Evolutionary conservation across 2,113 vertebrate species (phyloP).

Genomic region (Genyomyrus donnyi): DNA sequence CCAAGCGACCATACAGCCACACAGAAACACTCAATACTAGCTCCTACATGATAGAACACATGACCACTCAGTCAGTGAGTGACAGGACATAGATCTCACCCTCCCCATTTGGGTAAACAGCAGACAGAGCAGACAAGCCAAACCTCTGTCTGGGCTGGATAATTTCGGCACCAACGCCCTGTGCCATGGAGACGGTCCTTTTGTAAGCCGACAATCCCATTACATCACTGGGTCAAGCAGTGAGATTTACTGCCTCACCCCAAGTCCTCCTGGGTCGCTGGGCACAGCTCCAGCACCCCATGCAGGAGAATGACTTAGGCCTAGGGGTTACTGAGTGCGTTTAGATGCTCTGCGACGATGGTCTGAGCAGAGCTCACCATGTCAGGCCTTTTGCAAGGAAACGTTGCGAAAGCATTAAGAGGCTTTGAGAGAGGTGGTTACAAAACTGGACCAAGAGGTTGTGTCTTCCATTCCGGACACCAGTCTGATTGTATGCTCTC

Average conservation of each 20-base stretch:
- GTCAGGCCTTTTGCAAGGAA: background rate
- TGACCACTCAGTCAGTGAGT: background rate
- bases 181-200: slow-evolving; percentile 14
- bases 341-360: background rate
- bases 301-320: background rate
- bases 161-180: slow-evolving; percentile 1
- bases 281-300: background rate
- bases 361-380: background rate
- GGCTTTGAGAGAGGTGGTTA: background rate
- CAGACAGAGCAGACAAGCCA: background rate
- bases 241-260: slow-evolving; percentile 1
- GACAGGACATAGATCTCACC: background rate
- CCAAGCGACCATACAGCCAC: background rate
- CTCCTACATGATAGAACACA: background rate
- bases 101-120: background rate
- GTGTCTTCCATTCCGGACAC: background rate
- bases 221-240: background rate
- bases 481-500: background rate
- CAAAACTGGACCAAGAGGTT: background rate
- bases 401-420: background rate
- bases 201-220: slow-evolving; percentile 15
- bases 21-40: background rate
- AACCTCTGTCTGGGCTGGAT: background rate
- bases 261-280: background rate
- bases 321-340: background rate